These are phyloP conservation scores for Leucopsar rothschildi DNA, from an alignment of 2,113 vertebrate species.

Conservation along the genomic window DNA sequence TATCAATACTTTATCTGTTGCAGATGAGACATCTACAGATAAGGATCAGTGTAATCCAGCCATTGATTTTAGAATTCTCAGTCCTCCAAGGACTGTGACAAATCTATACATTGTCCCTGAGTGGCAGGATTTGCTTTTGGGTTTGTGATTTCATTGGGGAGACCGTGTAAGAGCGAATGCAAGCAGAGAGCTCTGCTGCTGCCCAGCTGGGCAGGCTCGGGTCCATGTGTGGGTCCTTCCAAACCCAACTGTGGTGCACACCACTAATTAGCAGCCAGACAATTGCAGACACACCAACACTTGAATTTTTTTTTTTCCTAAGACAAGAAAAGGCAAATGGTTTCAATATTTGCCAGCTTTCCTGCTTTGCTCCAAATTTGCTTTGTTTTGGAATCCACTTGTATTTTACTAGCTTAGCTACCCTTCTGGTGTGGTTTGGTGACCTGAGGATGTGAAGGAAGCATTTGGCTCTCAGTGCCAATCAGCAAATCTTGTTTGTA, in stretches of 20 bases:
- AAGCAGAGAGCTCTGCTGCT: not conserved
- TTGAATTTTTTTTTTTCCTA: not conserved
- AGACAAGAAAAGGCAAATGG: not conserved
- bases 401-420: not conserved
- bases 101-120: slow-evolving; percentile 34
- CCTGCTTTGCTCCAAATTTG: not conserved
- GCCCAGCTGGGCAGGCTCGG: not conserved
- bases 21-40: slow-evolving; percentile 21
- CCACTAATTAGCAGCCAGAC: not conserved
- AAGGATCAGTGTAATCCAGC: slow-evolving; percentile 28
- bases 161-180: not conserved
- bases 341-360: not conserved
- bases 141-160: slow-evolving; percentile 15
- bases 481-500: not conserved
- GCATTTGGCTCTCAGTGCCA: not conserved
- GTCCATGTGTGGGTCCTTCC: not conserved
- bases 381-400: not conserved
- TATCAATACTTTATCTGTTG: slow-evolving; percentile 51
- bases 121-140: not conserved
- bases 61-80: slow-evolving; percentile 56
- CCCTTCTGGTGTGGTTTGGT: not conserved
- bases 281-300: not conserved
- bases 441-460: not conserved
- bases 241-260: not conserved
- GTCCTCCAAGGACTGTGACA: slow-evolving; percentile 35